Evolutionary conservation across 2,888 invertebrate genomes (phyloP), one percentile per base, ranked within the genome.

Genomic region (Melanchra persicariae): DNA sequence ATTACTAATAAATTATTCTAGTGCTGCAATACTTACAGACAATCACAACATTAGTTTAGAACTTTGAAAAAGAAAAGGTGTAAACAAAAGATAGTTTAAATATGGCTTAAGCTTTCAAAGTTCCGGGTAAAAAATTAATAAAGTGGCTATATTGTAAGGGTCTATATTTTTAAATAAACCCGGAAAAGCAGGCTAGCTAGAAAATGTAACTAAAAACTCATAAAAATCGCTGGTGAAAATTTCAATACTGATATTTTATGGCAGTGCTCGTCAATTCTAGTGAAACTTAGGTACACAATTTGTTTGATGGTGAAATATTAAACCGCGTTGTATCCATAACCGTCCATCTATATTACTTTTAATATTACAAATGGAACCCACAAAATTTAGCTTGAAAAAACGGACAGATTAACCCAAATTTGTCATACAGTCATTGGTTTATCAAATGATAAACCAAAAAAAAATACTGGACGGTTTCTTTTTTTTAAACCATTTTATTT

Each of bases 291-390:
- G 17, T n/a, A 49, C 12, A 17, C 19, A 30, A 74, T 74, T 62
- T 37, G 19, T 30, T 26, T 75, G 37, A 72, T 81, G 43, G 37
- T 66, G 37, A 77, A 66, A 81, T 72, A 81, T 72, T n/a, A 22
- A 15, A 55, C 26, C 8, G 12, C 22, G 8, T 15, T 40, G 45
- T 54, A 5, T 19, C 6, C n/a, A 55, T 55, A 72, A 49, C 55
- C 45, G 43, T 54, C 26, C 6, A 55, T 54, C 30, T n/a, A 30
- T 17, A 30, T 43, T 43, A 30, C n/a, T 43, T 34, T 26, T 26
- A n/a, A 34, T 51, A 49, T n/a, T 17, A 5, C 8, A n/a, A 9
- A 4, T 6, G 5, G 22, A 24, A 1, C 17, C n/a, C n/a, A n/a
- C n/a, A 2, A 1, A 62, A 0, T 15, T 22, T 12, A 7, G 22